These are phyloP conservation scores for Caenorhabditis macrosperma DNA, from an alignment of 2,888 invertebrate species.

Conservation along the genomic window DNA sequence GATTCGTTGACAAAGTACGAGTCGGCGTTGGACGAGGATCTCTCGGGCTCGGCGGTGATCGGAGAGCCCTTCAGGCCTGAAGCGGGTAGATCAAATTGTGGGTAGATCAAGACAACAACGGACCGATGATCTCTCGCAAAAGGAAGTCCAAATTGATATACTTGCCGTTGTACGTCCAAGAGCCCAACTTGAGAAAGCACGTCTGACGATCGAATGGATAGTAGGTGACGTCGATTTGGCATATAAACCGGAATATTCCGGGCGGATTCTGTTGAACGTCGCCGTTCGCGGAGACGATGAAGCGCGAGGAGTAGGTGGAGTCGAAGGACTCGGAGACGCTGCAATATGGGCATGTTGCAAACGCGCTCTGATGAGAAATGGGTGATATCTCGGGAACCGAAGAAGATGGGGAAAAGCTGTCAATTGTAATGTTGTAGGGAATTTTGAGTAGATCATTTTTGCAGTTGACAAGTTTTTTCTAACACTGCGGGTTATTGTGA, in stretches of 20 bases:
- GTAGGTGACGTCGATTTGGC: conserved; percentile 71
- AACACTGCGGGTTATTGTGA: too few species aligned
- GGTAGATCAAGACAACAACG: not conserved
- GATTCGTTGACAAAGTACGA: conserved; percentile 70
- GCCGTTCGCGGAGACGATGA: conserved; percentile 66
- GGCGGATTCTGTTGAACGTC: conserved; percentile 71
- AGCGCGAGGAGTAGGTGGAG: conserved; percentile 70
- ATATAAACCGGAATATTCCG: conserved; percentile 69
- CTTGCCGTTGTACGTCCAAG: conserved; percentile 70
- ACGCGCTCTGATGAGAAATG: too few species aligned
- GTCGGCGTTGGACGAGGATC: conserved; percentile 36
- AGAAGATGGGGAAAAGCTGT: too few species aligned
- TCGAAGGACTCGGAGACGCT: conserved; percentile 70
- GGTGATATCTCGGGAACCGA: too few species aligned
- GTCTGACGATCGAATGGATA: conserved; percentile 71
- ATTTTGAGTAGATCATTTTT: too few species aligned
- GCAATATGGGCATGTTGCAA: too few species aligned
- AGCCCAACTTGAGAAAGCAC: conserved; percentile 69
- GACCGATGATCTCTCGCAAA: conserved; percentile 63
- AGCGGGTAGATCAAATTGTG: not conserved
- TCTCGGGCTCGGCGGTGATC: conserved; percentile 54
- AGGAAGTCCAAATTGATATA: conserved; percentile 70
- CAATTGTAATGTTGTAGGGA: too few species aligned
- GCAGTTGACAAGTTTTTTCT: too few species aligned
- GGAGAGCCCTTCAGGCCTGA: conserved; percentile 58